Evolutionary conservation across 2,113 vertebrate genomes (phyloP).

Genomic region (Chloroceryle aenea): DNA sequence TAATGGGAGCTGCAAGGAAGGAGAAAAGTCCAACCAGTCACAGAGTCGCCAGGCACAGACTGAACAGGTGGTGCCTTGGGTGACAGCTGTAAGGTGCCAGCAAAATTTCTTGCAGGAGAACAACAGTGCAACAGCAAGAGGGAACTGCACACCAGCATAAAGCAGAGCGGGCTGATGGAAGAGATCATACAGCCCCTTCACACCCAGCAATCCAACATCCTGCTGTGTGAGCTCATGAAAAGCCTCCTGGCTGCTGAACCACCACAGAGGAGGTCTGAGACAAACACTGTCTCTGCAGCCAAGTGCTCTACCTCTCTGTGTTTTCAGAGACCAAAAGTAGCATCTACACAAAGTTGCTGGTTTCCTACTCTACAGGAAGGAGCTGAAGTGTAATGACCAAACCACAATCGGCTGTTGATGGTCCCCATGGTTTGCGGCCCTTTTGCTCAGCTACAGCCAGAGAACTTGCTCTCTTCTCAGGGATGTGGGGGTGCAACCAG

Average conservation of each 20-base stretch:
- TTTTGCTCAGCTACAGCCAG: accelerated
- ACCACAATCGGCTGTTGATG: background rate
- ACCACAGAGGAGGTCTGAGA: background rate
- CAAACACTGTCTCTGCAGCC: accelerated
- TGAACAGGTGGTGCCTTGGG: background rate
- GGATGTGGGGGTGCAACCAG: accelerated
- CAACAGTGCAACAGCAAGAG: background rate
- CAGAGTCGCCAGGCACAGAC: background rate
- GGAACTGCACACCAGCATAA: background rate
- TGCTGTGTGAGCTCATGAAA: background rate
- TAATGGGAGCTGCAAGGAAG: background rate
- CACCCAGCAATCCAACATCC: background rate
- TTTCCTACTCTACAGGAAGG: background rate
- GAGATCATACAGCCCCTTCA: background rate
- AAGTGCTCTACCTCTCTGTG: background rate
- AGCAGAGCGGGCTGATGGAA: background rate
- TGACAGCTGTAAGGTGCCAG: background rate
- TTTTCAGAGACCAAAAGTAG: background rate
- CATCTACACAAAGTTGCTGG: background rate
- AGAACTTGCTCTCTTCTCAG: background rate
- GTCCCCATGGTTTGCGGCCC: accelerated
- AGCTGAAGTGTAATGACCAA: background rate
- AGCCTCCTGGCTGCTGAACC: background rate
- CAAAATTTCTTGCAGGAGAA: background rate
- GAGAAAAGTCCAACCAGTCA: background rate